Conservation (phyloP, 2,113 vertebrate species). For the Gallinago paraguaiae region DNA sequence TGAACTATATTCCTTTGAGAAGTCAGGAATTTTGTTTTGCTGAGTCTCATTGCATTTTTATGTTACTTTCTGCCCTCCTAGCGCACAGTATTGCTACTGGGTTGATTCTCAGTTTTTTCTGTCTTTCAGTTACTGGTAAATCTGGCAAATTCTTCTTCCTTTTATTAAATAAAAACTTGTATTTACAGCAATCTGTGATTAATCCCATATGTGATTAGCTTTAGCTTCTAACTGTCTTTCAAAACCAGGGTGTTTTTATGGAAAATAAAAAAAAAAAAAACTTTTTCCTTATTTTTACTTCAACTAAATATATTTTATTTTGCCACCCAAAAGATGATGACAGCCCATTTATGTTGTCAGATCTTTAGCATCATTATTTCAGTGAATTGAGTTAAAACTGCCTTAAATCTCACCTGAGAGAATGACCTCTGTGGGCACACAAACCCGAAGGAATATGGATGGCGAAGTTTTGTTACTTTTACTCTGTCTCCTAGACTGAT, state of each 20-base stretch:
- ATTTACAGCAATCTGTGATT: not conserved
- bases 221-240: not conserved
- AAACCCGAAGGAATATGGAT: not conserved
- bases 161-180: not conserved
- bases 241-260: not conserved
- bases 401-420: not conserved
- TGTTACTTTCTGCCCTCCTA: not conserved
- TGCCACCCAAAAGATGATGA: not conserved
- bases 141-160: not conserved
- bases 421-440: not conserved
- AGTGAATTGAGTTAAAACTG: not conserved
- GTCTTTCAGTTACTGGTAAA: not conserved
- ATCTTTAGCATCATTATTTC: not conserved
- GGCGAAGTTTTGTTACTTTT: fast-evolving
- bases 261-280: not conserved
- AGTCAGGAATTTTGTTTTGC: not conserved
- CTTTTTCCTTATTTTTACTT: not conserved
- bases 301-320: not conserved
- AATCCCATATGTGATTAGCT: not conserved
- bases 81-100: not conserved
- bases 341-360: not conserved
- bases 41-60: not conserved
- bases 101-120: not conserved
- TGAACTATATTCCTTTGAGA: not conserved
- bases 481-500: not conserved